Evolutionary conservation across 2,888 invertebrate species (phyloP).

Genomic region (Notodonta dromedarius): DNA sequence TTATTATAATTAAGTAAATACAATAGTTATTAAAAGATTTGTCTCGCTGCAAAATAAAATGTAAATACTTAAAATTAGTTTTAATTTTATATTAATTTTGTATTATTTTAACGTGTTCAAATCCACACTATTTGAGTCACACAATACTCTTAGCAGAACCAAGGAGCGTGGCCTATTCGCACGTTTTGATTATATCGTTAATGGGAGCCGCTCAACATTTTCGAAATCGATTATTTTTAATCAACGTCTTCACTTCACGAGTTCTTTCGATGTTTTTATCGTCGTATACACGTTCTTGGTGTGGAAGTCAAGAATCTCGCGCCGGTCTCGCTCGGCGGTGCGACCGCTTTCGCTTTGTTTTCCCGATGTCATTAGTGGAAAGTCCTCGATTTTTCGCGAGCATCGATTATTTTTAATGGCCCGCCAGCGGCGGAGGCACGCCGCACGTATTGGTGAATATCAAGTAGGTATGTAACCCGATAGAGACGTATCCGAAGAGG

Average conservation of each 20-base stretch:
- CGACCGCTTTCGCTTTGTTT: conserved; percentile 73
- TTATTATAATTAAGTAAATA: too few relatives aligned
- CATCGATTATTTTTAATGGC: conserved; percentile 83
- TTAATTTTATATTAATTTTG: too few relatives aligned
- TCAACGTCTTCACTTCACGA: conserved; percentile 17
- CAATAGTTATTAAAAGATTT: too few relatives aligned
- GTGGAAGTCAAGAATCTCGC: conserved; percentile 8
- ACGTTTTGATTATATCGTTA: not conserved
- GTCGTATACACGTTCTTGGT: conserved; percentile 24
- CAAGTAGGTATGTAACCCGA: conserved; percentile 37
- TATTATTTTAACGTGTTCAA: too few relatives aligned
- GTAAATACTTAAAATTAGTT: too few relatives aligned
- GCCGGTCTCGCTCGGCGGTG: conserved; percentile 31
- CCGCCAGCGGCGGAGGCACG: conserved; percentile 62
- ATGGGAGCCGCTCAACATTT: not conserved
- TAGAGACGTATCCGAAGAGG: conserved; percentile 13
- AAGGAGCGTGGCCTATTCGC: not conserved
- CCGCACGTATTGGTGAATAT: conserved; percentile 50
- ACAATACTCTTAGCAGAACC: conserved; percentile 41
- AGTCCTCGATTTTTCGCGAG: conserved; percentile 79
- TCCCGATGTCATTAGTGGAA: conserved; percentile 81
- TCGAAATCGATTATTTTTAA: conserved; percentile 2
- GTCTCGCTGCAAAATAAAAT: too few relatives aligned
- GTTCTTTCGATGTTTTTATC: conserved; percentile 4
- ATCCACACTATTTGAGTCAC: not conserved